Percentiles rank a stretch among this genome's conserved stretches.
Evolutionary conservation across 2,113 vertebrate genomes (phyloP).

Genomic region (Upupa epops): DNA sequence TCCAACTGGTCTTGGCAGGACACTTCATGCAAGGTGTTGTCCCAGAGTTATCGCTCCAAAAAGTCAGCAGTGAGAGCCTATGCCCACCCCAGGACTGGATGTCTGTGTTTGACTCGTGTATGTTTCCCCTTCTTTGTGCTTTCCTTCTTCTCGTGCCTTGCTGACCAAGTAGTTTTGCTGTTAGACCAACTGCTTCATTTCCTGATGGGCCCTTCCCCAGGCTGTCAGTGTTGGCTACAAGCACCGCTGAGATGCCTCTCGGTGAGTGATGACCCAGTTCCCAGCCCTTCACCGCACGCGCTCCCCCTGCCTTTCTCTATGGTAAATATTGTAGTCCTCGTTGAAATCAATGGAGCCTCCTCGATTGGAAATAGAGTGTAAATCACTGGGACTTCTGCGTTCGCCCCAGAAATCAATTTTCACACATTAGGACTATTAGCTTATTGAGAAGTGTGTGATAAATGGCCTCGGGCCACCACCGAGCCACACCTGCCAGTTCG

Average conservation of each 20-base stretch:
- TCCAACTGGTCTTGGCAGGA: not conserved
- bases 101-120: not conserved
- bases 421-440: conserved; percentile 92
- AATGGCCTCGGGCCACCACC: conserved; percentile 46
- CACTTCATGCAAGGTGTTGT: not conserved
- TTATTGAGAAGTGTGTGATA: conserved; percentile 83
- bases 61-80: not conserved
- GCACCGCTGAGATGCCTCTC: not conserved
- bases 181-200: not conserved
- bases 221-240: not conserved
- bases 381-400: conserved; percentile 78
- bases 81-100: not conserved
- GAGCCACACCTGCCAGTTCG: conserved; percentile 65
- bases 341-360: conserved; percentile 85
- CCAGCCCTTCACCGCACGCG: not conserved
- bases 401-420: conserved; percentile 93
- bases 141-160: not conserved
- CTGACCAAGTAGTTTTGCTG: not conserved
- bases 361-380: conserved; percentile 86
- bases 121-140: not conserved
- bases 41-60: not conserved
- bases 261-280: conserved; percentile 6
- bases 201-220: not conserved
- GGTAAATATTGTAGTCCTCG: conserved; percentile 80
- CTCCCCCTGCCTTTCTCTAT: not conserved